These are phyloP conservation scores for Dermochelys coriacea DNA, from an alignment of 2,797 vertebrate genomes.

Conservation along the genomic window DNA sequence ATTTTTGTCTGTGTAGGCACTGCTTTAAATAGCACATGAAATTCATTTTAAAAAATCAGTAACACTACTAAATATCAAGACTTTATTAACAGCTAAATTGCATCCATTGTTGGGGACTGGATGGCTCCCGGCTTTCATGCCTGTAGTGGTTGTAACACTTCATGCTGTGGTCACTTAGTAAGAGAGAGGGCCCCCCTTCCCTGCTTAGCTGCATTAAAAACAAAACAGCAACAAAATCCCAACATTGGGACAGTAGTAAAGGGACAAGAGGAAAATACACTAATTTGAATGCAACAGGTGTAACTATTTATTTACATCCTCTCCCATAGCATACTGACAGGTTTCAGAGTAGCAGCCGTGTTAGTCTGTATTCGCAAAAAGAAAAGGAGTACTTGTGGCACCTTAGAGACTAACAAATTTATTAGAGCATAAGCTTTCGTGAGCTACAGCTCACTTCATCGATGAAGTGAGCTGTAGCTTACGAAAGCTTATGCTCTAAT, in stretches of 20 bases:
- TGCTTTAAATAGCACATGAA: no score
- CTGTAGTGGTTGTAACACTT: neutral
- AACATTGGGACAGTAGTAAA: neutral
- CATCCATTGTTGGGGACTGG: neutral
- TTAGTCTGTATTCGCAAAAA: no score
- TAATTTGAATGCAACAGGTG: neutral
- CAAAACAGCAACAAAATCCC: neutral
- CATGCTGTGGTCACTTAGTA: neutral
- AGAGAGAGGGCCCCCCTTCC: neutral
- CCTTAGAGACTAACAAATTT: no score
- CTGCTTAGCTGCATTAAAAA: neutral
- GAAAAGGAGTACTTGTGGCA: no score
- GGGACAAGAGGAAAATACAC: neutral
- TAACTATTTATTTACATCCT: neutral
- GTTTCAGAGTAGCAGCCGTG: no score
- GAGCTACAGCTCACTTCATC: no score
- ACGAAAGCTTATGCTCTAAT: no score
- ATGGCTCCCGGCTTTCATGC: neutral
- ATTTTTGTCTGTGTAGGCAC: neutral
- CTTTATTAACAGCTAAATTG: neutral
- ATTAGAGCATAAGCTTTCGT: no score
- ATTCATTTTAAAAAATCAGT: neutral
- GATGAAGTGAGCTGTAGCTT: no score
- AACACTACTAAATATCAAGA: neutral
- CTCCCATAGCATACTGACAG: neutral